Conservation (phyloP, 2,888 invertebrate genomes). For the Pristionchus maxplancki region DNA sequence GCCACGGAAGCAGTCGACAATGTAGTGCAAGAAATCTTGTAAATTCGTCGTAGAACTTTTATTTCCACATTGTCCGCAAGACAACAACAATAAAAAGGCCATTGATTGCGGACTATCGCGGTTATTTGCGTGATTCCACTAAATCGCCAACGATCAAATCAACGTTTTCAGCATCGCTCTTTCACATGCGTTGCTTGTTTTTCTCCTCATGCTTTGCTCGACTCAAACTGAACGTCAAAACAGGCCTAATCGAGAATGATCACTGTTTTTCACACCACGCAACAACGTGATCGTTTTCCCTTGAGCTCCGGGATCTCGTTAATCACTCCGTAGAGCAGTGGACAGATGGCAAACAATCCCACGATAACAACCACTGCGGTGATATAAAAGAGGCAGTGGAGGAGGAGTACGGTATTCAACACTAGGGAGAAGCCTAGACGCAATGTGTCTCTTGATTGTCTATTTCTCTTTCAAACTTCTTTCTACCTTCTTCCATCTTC, state of each 20-base stretch:
- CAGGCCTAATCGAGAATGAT: not conserved
- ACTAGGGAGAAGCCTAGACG: no score
- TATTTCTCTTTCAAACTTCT: no score
- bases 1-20: no score
- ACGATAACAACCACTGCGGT: not conserved
- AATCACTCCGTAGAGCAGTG: not conserved
- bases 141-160: not conserved
- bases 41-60: no score
- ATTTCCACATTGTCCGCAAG: no score
- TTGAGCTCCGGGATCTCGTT: not conserved
- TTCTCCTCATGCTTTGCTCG: not conserved
- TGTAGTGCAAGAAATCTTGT: no score
- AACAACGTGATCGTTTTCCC: not conserved
- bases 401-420: not conserved
- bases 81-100: no score
- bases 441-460: no score
- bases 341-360: not conserved
- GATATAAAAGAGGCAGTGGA: not conserved
- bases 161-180: not conserved
- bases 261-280: not conserved
- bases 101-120: no score
- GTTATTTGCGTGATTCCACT: not conserved
- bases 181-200: not conserved
- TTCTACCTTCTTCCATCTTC: not conserved
- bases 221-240: not conserved